Evolutionary conservation across 37 sponge, comb jelly and placozoan species (phyloP).

Genomic region (Cliona cf. orientalis): DNA sequence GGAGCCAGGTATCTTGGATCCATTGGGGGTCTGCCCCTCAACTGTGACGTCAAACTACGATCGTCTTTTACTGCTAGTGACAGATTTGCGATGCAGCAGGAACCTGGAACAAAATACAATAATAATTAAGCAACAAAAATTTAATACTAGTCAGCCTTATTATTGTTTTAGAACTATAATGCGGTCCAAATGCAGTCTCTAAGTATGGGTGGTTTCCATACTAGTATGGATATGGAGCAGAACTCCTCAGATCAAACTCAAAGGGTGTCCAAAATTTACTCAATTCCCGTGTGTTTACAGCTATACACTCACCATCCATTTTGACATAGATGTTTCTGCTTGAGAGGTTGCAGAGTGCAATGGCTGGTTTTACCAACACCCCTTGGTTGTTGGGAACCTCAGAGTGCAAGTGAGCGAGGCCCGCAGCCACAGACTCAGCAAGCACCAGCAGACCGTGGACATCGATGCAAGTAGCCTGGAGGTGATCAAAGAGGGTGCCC

Average conservation of each 20-base stretch:
- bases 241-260: not conserved
- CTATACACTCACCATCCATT: conserved; percentile 35
- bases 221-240: not conserved
- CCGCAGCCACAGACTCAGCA: conserved; percentile 46
- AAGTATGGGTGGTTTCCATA: not conserved
- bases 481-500: conserved; percentile 59
- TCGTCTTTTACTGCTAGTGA: conserved; percentile 31
- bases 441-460: conserved; percentile 9
- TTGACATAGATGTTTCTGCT: conserved; percentile 47
- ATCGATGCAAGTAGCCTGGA: conserved; percentile 22
- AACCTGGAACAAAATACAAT: conserved; percentile 10
- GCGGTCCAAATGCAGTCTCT: not conserved
- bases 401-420: conserved; percentile 72
- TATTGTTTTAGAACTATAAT: no score
- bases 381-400: conserved; percentile 14
- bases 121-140: not conserved
- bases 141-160: no score
- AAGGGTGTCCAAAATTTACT: no score
- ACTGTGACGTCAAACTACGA: not conserved
- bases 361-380: conserved; percentile 35
- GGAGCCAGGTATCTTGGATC: conserved; percentile 43
- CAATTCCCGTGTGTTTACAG: not conserved
- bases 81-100: conserved; percentile 62
- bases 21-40: not conserved
- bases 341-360: conserved; percentile 58